phyloP scores from a whole-genome alignment of 2,797 vertebrate species.

The Sebastes kiyomatsui region DNA sequence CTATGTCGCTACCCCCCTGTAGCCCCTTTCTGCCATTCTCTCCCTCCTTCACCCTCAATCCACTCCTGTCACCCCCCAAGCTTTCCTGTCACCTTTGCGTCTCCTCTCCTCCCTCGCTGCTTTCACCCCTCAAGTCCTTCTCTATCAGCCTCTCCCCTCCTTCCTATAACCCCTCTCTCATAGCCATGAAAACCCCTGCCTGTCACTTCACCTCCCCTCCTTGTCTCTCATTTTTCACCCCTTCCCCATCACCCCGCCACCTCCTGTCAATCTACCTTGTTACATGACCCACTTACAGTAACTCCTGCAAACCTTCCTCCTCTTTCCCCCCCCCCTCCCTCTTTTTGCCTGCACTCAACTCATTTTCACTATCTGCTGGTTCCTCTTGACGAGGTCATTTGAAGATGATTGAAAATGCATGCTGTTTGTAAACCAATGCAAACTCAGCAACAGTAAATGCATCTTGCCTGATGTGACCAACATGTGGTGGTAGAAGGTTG shows the following conservation, averaged over 20 bases:
- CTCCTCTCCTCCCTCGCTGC: slow-evolving; percentile 18
- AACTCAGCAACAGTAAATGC: neutral
- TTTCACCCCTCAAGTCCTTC: slow-evolving; percentile 45
- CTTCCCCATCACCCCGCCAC: neutral
- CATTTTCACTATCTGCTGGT: neutral
- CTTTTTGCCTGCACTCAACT: slow-evolving; percentile 16
- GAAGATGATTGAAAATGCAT: neutral
- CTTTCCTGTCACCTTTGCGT: slow-evolving; percentile 53
- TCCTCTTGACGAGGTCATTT: neutral
- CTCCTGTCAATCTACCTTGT: slow-evolving; percentile 41
- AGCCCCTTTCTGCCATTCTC: slow-evolving; percentile 55
- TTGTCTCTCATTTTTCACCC: neutral
- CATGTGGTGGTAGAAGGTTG: neutral
- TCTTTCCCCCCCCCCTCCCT: neutral
- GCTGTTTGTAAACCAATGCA: neutral
- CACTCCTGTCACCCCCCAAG: slow-evolving; percentile 43
- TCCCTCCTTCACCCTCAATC: slow-evolving; percentile 24
- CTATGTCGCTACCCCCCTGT: slow-evolving; percentile 12
- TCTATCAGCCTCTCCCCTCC: slow-evolving; percentile 37
- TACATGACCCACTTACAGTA: slow-evolving; percentile 57
- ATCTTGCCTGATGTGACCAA: neutral
- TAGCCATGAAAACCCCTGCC: slow-evolving; percentile 26
- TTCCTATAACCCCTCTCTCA: slow-evolving; percentile 20
- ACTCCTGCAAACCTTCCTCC: slow-evolving; percentile 10
- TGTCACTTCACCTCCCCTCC: slow-evolving; percentile 49